Evolutionary conservation across 2,113 vertebrate species (phyloP), one percentile per base, ranked within the genome.

Genomic region (Sinocyclocheilus rhinocerous): DNA sequence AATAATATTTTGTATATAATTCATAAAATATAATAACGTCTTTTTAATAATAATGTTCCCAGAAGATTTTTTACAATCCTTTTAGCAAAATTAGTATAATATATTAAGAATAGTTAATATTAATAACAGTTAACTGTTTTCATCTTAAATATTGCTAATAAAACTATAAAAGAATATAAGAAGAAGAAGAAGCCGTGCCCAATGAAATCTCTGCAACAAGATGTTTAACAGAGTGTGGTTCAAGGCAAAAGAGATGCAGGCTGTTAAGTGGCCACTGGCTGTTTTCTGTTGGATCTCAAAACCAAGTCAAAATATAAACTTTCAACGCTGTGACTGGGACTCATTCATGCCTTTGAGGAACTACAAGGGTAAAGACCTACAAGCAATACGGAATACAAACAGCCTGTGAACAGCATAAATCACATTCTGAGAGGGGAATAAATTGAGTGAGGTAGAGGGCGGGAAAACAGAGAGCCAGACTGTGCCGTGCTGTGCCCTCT

Each of bases 371-470:
- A 76, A 57, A 75, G 73, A 76, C 83, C 50, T 39, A 59, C 50
- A 83, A 83, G 67, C 50, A 83, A 73, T 69, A 83, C 16, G 29
- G 45, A 76, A 75, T 33, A 65, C n/a, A 73, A 83, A 73, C 79
- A 63, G 65, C 76, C 55, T 77, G 33, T 59, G 84, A 48, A 65
- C 76, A n/a, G n/a, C 33, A 84, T 84, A 45, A 81, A 85, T 87
- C 83, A 81, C 29, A 24, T 52, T 79, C 15, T 48, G 26, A 80
- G 22, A 80, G 48, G 55, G 12, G 63, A 78, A 84, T 69, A 29
- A 39, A 85, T 18, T 45, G 18, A 82, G 12, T 77, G 48, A 85
- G 48, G 39, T 77, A 77, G 24, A 52, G 15, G 36, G 85, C 55
- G 22, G 42, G 55, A 63, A 55, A 83, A 86, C 55, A 45, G 11